Conservation (phyloP, 2,888 invertebrate species). For the Patella pellucida region DNA sequence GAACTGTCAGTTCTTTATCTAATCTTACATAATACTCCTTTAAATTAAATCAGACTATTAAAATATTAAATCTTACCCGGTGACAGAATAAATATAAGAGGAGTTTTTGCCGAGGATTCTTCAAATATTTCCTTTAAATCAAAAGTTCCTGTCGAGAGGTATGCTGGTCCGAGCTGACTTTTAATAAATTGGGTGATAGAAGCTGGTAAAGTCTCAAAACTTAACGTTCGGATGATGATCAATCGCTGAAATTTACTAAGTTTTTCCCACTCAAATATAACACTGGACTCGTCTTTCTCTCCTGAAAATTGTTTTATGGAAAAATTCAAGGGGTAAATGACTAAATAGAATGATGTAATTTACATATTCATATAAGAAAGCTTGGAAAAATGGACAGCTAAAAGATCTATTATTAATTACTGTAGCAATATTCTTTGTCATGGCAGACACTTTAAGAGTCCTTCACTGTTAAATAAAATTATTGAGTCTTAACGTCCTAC, state of each 20-base stretch:
- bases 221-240: constrained; percentile 64
- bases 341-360: too few species aligned
- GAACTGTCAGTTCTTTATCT: too few species aligned
- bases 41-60: too few species aligned
- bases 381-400: too few species aligned
- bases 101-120: constrained; percentile 65
- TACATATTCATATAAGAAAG: too few species aligned
- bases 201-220: constrained; percentile 61
- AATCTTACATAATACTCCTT: too few species aligned
- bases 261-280: constrained; percentile 60
- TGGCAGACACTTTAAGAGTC: too few species aligned
- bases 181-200: constrained; percentile 61
- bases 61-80: constrained; percentile 55
- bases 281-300: constrained; percentile 31
- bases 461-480: too few species aligned
- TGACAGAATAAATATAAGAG: constrained; percentile 69
- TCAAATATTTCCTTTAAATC: constrained; percentile 68
- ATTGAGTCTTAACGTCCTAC: too few species aligned
- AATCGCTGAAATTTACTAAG: constrained; percentile 65
- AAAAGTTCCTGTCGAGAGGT: constrained; percentile 63
- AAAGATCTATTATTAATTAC: too few species aligned
- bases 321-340: too few species aligned
- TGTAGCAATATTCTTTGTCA: too few species aligned
- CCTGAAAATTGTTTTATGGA: neutral
- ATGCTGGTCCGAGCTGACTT: constrained; percentile 63